Conservation (phyloP, 2,888 invertebrate genomes). For the Muschampia plurimacula region DNA sequence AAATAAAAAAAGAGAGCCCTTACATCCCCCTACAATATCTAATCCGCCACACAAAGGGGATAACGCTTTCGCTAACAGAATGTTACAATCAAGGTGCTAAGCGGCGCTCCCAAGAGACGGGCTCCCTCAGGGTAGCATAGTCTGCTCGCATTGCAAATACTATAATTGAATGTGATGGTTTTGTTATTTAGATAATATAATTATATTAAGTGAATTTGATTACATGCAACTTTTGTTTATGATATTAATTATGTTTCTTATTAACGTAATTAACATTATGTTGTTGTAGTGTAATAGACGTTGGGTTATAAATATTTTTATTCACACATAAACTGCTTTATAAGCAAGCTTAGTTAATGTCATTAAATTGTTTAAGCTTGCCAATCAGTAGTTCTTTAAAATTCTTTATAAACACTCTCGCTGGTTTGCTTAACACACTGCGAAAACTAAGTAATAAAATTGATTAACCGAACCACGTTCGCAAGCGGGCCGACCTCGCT, state of each 20-base stretch:
- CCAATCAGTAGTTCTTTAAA: constrained; percentile 25
- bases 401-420: constrained; percentile 26
- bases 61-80: constrained; percentile 48
- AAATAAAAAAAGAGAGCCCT: constrained; percentile 39
- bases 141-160: constrained; percentile 46
- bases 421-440: constrained; percentile 37
- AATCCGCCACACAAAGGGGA: constrained; percentile 52
- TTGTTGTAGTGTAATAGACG: too few relatives aligned
- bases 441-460: too few relatives aligned
- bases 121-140: constrained; percentile 43
- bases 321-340: too few relatives aligned
- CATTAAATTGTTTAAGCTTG: too few relatives aligned
- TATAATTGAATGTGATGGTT: constrained; percentile 39
- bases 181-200: constrained; percentile 27
- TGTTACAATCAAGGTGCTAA: constrained; percentile 50
- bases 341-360: too few relatives aligned
- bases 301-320: too few relatives aligned
- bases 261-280: background rate
- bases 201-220: constrained; percentile 12
- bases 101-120: constrained; percentile 48
- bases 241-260: background rate
- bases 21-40: constrained; percentile 45
- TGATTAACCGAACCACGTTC: constrained; percentile 31
- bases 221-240: background rate
- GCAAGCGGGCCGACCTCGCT: constrained; percentile 18